A percentile compares a stretch with the other conserved stretches of the same genome.
Conservation (phyloP, 2,113 vertebrate genomes). For the Hystrix cristata region DNA sequence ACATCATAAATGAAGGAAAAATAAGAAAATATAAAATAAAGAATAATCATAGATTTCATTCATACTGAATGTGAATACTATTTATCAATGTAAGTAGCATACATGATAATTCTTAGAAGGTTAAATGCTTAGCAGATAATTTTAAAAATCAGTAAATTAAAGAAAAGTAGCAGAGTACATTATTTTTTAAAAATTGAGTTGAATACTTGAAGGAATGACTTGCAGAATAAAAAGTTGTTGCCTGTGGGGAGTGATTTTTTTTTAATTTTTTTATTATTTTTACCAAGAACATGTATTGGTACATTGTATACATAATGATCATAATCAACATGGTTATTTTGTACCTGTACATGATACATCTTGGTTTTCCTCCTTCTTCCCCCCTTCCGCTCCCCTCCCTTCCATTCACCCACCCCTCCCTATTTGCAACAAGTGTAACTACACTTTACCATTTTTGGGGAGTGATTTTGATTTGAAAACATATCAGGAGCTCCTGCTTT, state of each 20-base stretch:
- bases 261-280: too few relatives aligned
- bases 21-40: neutral
- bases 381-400: too few relatives aligned
- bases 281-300: too few relatives aligned
- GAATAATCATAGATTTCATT: neutral
- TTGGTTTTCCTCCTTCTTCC: too few relatives aligned
- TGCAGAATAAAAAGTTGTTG: neutral
- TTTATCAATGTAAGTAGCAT: neutral
- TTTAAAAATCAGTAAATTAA: constrained; percentile 5
- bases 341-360: too few relatives aligned
- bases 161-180: neutral
- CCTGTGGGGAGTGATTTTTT: too few relatives aligned
- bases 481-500: neutral
- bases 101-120: neutral
- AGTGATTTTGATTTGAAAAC: neutral
- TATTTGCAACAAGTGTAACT: too few relatives aligned
- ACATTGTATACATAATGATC: too few relatives aligned
- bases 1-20: neutral
- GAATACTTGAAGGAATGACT: neutral
- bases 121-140: neutral
- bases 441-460: neutral
- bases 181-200: neutral
- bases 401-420: too few relatives aligned
- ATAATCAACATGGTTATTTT: too few relatives aligned
- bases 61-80: neutral